Evolutionary conservation across 1,140 invertebrate species (phyloP).

Genomic region (Yoshiicerus persimilis): DNA sequence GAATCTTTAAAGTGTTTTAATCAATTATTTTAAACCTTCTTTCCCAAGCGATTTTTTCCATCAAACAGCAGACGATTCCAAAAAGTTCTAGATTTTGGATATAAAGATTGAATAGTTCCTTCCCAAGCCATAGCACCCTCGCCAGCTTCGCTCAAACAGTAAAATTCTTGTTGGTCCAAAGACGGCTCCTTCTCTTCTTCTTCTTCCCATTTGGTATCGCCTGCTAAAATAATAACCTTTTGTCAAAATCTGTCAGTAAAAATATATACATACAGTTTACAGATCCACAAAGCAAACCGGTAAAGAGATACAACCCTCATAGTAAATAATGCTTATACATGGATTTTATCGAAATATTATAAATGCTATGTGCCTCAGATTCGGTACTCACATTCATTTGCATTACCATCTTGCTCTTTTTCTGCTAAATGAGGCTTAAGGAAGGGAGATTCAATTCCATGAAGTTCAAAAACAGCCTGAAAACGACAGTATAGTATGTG

Average conservation of each 20-base stretch:
- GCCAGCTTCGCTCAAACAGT: slow-evolving; percentile 43
- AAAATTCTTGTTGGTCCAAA: slow-evolving; percentile 21
- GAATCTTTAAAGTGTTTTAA: neutral
- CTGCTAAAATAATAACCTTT: too few species aligned
- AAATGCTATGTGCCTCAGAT: too few species aligned
- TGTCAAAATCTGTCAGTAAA: too few species aligned
- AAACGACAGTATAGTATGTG: neutral
- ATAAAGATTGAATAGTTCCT: slow-evolving; percentile 46
- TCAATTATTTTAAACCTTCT: slow-evolving; percentile 16
- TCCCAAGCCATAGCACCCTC: slow-evolving; percentile 49
- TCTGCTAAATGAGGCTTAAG: neutral
- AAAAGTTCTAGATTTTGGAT: slow-evolving; percentile 34
- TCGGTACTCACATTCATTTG: neutral
- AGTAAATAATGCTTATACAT: too few species aligned
- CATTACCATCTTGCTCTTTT: neutral
- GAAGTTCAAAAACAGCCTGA: slow-evolving; percentile 40
- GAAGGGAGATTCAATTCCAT: slow-evolving; percentile 26
- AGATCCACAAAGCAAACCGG: neutral
- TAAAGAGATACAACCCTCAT: neutral
- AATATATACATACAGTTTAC: too few species aligned
- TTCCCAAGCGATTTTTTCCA: neutral
- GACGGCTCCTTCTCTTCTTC: neutral
- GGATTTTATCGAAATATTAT: too few species aligned
- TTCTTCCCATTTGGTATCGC: neutral
- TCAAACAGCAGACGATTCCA: slow-evolving; percentile 37